Percentiles rank a stretch among this genome's conserved stretches.
Conservation (phyloP, 2,797 vertebrate genomes). For the Lepus oiostolus region DNA sequence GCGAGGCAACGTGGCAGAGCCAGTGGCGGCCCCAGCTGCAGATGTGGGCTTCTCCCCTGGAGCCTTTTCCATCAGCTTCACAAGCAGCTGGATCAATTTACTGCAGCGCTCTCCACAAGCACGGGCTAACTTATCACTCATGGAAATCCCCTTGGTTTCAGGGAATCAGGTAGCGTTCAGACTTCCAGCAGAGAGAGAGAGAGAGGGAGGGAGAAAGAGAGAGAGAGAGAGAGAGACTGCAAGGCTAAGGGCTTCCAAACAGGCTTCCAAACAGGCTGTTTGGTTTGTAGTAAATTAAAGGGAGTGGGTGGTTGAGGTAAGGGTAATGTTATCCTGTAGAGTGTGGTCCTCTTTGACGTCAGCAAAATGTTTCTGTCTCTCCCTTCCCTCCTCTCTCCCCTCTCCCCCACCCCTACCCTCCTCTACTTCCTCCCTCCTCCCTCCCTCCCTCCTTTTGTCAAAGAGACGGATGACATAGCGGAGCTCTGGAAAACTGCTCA, state of each 20-base stretch:
- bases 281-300: constrained; percentile 91
- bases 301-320: constrained; percentile 89
- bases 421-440: not conserved
- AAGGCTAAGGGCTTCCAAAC: constrained; percentile 88
- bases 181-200: constrained; percentile 82
- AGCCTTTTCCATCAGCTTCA: constrained; percentile 93
- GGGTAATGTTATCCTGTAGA: constrained; percentile 90
- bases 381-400: constrained; percentile 3
- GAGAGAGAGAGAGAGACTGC: constrained; percentile 19
- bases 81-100: constrained; percentile 94
- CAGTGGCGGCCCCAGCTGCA: constrained; percentile 88
- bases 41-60: constrained; percentile 86
- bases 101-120: constrained; percentile 84
- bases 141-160: constrained; percentile 90
- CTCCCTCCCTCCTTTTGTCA: not conserved
- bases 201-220: constrained; percentile 59
- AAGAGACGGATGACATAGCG: constrained; percentile 50
- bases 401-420: not conserved
- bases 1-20: constrained; percentile 68
- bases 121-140: constrained; percentile 87
- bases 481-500: constrained; percentile 72
- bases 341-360: constrained; percentile 90
- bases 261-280: constrained; percentile 91
- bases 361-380: constrained; percentile 86
- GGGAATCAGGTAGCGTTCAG: constrained; percentile 88